These are phyloP conservation scores for Setophaga coronata DNA, from an alignment of 2,113 vertebrate genomes.

Conservation along the genomic window DNA sequence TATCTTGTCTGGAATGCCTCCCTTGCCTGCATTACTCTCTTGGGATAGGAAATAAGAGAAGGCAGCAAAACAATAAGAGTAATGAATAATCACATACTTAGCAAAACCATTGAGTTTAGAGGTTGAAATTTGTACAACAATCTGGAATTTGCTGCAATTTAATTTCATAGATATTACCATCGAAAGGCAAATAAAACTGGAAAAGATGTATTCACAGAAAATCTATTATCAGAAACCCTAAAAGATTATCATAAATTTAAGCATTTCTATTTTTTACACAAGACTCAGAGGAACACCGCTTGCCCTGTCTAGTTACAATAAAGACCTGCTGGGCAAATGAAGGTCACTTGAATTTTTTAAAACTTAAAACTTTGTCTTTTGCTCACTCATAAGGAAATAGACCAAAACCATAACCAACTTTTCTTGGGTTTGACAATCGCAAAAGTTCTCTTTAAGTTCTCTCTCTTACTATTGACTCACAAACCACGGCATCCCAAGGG, in stretches of 20 bases:
- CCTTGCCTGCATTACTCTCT: slow-evolving; percentile 9
- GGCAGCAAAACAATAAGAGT: neutral
- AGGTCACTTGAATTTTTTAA: neutral
- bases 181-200: neutral
- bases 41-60: slow-evolving; percentile 40
- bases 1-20: slow-evolving; percentile 20
- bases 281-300: neutral
- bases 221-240: neutral
- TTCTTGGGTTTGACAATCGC: neutral
- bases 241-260: neutral
- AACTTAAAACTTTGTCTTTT: neutral
- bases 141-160: slow-evolving; percentile 6
- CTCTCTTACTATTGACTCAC: slow-evolving; percentile 30
- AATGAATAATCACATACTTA: slow-evolving; percentile 52
- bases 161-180: neutral
- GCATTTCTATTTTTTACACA: neutral
- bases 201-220: neutral
- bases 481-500: neutral
- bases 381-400: neutral
- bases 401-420: neutral
- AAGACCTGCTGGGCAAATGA: neutral
- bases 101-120: neutral
- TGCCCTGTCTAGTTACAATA: neutral
- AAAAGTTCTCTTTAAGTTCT: slow-evolving; percentile 2
- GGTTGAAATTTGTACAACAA: neutral